Evolutionary conservation across 1,140 invertebrate species (phyloP), one percentile per base, ranked within the genome.

Genomic region (Drosophila guanche): DNA sequence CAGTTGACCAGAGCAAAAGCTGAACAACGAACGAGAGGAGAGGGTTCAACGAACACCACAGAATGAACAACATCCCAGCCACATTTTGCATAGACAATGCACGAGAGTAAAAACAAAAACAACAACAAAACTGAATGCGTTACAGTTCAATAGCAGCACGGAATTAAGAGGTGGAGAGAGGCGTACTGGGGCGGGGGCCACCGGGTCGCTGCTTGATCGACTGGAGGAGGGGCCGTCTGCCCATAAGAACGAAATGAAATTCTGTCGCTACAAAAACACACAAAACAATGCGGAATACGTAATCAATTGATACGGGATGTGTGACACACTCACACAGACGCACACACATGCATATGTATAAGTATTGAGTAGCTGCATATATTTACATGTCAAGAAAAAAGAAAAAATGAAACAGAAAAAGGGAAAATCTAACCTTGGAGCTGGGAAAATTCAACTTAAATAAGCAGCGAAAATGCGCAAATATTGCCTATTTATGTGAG

Each of bases 211-310:
- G 70, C 70, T 48, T 67, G 79, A 74, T 83, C 79, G 65, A 75
- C 63, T 73, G 79, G 48, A 42, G 46, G 51, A 6, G 5, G 45
- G 45, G 52, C 75, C 65, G 16, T 1, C 16, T 20, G 16, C 1
- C 83, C 83, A 79, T 72, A 78, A 79, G 83, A 88, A 83, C 67
- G 63, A 79, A 88, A 88, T 88, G 86, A 89, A 88, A 76, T 89
- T 89, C 83, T 83, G 84, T 88, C 83, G 84, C 83, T 77, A 88
- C 81, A 86, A 80, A 70, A 70, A 70, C 67, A 58, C 67, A 70
- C 67, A 58, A 65, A 70, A 86, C 76, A 72, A 75, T 83, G 79
- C 57, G 65, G 83, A 83, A 88, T 88, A 86, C 83, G 78, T 86
- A 86, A 86, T 86, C 83, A 86, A 86, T 86, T 88, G 74, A 61